Evolutionary conservation across 2,797 vertebrate species (phyloP), one percentile per base, ranked within the genome.

Genomic region (Halcyon leucocephala): DNA sequence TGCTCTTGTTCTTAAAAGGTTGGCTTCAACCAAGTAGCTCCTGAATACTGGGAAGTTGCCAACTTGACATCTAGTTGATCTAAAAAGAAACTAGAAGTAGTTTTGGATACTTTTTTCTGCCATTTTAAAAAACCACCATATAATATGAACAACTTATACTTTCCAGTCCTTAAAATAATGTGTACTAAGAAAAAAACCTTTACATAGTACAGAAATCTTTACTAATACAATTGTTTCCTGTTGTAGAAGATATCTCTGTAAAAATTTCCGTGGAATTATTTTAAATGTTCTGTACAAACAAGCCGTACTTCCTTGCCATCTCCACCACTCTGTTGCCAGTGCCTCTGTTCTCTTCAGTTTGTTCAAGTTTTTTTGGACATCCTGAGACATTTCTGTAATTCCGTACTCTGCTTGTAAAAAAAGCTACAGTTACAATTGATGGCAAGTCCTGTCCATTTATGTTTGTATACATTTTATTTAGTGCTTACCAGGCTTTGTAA

Each of bases 31-130:
- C 78, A 61, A 94, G 44, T 82, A 62, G 55, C 52, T 66, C 94
- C 54, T 93, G 48, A 84, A 33, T 94, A 82, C 67, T 87, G 82
- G 74, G 57, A 60, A 89, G 33, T 39, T 46, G 52, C 80, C 86
- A 82, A 5, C 41, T n/a, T 91, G 89, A 93, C 89, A 67, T 85
- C 33, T 71, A 31, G 46, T 26, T 39, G 69, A 66, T 78, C 44
- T 82, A 49, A 95, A 92, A 91, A 74, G 70, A 78, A 73, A 42
- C 20, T 20, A 46, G 7, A 13, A 69, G 33, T 62, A n/a, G 29
- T 74, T 89, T 69, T 77, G 57, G 42, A 26, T 89, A 66, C 22
- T 58, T 82, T n/a, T 52, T 87, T 39, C 44, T 94, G 46, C 17
- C 2, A 5, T 79, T 85, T 90, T 26, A 28, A 6, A 69, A 79